Evolutionary conservation across 2,888 invertebrate species (phyloP).

Genomic region (Thalpophila matura): DNA sequence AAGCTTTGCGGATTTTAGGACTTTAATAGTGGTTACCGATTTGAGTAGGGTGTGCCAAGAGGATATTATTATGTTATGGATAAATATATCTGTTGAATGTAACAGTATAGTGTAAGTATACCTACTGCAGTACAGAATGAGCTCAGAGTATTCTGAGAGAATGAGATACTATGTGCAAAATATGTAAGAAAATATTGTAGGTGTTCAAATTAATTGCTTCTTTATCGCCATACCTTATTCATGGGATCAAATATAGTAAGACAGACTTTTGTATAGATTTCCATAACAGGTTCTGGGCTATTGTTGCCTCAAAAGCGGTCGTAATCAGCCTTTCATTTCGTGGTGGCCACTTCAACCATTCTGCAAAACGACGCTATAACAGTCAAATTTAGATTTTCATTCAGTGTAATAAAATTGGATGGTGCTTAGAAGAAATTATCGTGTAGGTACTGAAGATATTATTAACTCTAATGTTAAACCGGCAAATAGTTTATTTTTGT

Average conservation of each 20-base stretch:
- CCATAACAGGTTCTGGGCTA: too few species aligned
- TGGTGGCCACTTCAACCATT: not conserved
- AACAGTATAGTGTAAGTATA: too few species aligned
- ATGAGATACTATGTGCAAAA: not conserved
- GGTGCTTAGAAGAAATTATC: not conserved
- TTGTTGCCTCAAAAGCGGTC: not conserved
- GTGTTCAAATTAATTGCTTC: too few species aligned
- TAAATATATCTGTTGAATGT: constrained; percentile 39
- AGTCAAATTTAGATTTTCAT: constrained; percentile 2
- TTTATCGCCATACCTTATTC: too few species aligned
- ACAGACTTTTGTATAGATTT: too few species aligned
- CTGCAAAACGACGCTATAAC: constrained; percentile 2
- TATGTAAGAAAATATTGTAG: too few species aligned
- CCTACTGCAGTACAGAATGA: constrained; percentile 1
- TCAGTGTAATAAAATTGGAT: not conserved
- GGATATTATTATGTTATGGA: constrained; percentile 47
- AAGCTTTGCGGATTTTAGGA: constrained; percentile 83
- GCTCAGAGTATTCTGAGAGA: too few species aligned
- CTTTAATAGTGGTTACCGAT: constrained; percentile 78
- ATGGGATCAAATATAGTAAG: too few species aligned
- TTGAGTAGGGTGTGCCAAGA: constrained; percentile 69
- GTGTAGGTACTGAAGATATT: too few species aligned
- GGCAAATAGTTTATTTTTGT: constrained; percentile 14
- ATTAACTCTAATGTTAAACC: not conserved
- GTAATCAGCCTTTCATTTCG: not conserved